Evolutionary conservation across 2,888 invertebrate genomes (phyloP), one percentile per base, ranked within the genome.

Genomic region (Dioctria rufipes): DNA sequence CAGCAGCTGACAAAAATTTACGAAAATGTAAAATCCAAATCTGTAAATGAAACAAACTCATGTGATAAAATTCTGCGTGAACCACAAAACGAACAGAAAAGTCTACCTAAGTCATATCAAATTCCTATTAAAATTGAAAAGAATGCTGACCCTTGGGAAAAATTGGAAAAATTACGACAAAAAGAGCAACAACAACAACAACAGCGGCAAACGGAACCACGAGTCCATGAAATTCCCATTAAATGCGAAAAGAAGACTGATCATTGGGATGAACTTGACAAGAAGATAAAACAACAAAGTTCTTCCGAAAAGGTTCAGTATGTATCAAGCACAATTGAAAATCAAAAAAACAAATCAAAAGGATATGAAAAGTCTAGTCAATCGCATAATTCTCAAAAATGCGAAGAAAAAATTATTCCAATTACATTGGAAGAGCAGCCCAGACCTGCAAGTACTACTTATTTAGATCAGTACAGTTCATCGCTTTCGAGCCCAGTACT

Each of bases 201-300:
- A 65, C 49, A 42, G 49, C 42, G 25, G n/a, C 51, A 69, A 39
- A 69, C 49, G 39, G 69, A 51, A 8, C 25, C 69, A 37, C 42
- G 37, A 37, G 25, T 46, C 3, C 39, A 69, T 51, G 69, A 69
- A 42, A 73, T 73, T 77, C 80, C 11, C 43, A 67, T 61, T 69
- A 75, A 37, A 78, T 51, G 8, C 58, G 71, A 69, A 43, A 78
- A 40, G 67, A 80, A 61, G 49, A 60, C 37, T 49, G 54, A 69
- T 11, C 25, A 49, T 49, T 46, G 39, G 11, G 37, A 8, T 25
- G 61, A 37, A 61, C 25, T 61, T 61, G n/a, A 40, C 9, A 65
- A 8, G 11, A 65, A n/a, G 40, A 40, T 40, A 66, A 66, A 5
- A 11, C 46, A 40, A 13, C n/a, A 67, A 51, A 25, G 25, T 25